A percentile compares a stretch with the other conserved stretches of the same genome.
Conservation (phyloP, 1,140 invertebrate species). For the Bombus sibiricus region DNA sequence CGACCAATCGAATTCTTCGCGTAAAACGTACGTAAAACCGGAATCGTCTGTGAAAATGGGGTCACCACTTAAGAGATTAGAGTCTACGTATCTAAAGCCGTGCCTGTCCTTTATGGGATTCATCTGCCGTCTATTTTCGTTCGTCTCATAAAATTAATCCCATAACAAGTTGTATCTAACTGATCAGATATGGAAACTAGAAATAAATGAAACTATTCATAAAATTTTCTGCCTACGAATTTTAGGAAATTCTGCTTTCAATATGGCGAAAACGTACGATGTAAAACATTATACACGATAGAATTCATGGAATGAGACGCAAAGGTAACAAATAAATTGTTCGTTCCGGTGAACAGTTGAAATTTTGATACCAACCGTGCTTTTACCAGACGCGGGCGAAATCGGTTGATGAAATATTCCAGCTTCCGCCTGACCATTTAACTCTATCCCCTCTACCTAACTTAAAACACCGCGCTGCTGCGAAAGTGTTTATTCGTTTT, state of each 20-base stretch:
- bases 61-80: background rate
- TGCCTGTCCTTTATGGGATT: no score
- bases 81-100: background rate
- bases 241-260: background rate
- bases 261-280: background rate
- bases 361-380: background rate
- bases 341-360: background rate
- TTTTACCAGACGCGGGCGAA: background rate
- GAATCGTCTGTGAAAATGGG: background rate
- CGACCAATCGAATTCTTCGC: background rate
- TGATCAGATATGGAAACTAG: no score
- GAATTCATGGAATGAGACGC: background rate
- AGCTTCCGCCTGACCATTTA: background rate
- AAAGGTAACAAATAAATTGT: background rate
- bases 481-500: conserved; percentile 39
- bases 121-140: background rate
- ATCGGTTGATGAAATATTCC: conserved; percentile 12
- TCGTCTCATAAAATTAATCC: background rate
- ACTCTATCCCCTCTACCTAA: background rate
- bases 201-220: background rate
- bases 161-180: background rate
- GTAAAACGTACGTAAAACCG: background rate
- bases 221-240: background rate
- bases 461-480: background rate
- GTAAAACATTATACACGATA: background rate